phyloP scores from a whole-genome alignment of 2,797 vertebrate species.

The Mormyrops boulengeri region DNA sequence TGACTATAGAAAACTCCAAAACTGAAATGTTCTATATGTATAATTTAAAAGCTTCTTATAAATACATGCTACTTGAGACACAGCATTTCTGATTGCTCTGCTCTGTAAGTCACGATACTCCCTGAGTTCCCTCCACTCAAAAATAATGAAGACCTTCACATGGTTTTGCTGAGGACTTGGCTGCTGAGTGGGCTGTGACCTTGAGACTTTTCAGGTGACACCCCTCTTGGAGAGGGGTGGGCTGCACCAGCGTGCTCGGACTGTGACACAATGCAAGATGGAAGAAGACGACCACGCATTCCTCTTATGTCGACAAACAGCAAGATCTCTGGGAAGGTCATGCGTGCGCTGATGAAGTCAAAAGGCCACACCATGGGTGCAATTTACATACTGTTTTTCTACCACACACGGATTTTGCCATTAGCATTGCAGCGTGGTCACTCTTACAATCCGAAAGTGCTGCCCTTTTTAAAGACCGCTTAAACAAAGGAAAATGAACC shows the following conservation, averaged over 20 bases:
- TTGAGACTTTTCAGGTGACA: neutral
- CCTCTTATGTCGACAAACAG: neutral
- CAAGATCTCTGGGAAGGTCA: neutral
- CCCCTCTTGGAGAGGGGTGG: neutral
- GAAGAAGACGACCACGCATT: neutral
- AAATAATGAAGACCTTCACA: neutral
- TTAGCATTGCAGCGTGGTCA: neutral
- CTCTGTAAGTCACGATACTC: neutral
- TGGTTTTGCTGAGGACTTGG: neutral
- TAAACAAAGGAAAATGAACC: neutral
- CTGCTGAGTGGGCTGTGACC: neutral
- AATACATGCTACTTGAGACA: neutral
- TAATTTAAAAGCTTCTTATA: conserved; percentile 1
- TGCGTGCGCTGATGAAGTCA: too few relatives aligned
- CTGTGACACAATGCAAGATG: neutral
- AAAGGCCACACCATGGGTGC: neutral
- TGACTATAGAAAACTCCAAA: neutral
- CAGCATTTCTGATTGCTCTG: neutral
- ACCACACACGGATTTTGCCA: neutral
- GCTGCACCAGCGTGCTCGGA: neutral
- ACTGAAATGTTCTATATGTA: neutral
- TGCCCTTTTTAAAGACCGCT: neutral
- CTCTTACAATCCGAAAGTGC: neutral
- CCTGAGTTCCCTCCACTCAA: neutral
- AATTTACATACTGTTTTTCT: neutral